Percentiles rank a stretch among this genome's conserved stretches.
phyloP scores from a whole-genome alignment of 2,113 vertebrate genomes.

The Pleuronectes platessa region DNA sequence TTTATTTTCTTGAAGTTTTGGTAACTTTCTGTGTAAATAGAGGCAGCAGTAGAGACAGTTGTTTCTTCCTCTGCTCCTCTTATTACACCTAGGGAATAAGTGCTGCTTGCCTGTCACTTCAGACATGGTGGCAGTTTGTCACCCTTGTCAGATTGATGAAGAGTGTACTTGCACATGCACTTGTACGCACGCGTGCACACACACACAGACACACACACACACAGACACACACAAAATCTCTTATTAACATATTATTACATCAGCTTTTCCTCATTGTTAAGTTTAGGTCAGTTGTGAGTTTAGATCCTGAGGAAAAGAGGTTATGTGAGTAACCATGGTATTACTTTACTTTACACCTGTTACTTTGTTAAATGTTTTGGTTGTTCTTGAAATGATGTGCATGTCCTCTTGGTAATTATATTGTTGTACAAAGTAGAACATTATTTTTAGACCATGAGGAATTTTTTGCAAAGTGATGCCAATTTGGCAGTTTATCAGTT shows the following conservation, averaged over 20 bases:
- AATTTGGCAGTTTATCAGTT: no score
- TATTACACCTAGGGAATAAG: neutral
- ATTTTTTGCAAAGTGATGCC: no score
- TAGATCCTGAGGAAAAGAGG: neutral
- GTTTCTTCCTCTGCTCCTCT: neutral
- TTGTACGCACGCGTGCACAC: neutral
- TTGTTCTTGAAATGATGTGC: no score
- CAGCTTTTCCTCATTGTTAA: neutral
- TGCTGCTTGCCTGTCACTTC: neutral
- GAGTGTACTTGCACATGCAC: neutral
- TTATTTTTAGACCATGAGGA: no score
- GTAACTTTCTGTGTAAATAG: neutral
- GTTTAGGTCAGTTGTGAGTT: slow-evolving; percentile 4
- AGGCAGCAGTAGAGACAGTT: neutral
- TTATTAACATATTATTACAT: slow-evolving; percentile 23
- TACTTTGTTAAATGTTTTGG: neutral
- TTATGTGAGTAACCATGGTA: neutral
- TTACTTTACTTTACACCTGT: no score
- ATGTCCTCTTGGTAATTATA: no score
- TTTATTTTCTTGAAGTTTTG: neutral
- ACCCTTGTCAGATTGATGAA: no score
- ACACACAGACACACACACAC: neutral
- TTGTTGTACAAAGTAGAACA: no score
- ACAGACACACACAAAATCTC: neutral
- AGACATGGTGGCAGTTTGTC: slow-evolving; percentile 13